A percentile compares a stretch with the other conserved stretches of the same genome.
Evolutionary conservation across 2,888 invertebrate genomes (phyloP).

Genomic region (Nephrocerus scutellatus): DNA sequence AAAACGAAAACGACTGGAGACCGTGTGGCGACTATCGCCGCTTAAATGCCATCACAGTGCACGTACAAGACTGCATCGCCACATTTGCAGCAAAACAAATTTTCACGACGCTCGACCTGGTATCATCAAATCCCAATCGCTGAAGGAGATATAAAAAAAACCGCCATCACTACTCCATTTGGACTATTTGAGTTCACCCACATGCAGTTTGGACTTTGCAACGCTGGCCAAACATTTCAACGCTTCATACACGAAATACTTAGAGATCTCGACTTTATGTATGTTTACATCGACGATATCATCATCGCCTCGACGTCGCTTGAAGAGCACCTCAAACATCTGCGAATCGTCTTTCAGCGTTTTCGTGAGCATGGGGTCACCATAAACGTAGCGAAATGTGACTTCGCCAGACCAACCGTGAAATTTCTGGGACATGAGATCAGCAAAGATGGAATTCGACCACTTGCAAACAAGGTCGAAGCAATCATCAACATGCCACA

Average conservation of each 20-base stretch:
- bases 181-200: conserved; percentile 17
- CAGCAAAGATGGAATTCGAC: conserved; percentile 10
- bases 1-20: conserved; percentile 27
- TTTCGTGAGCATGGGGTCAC: conserved; percentile 23
- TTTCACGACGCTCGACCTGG: conserved; percentile 18
- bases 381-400: conserved; percentile 23
- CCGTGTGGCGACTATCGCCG: conserved; percentile 37
- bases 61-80: no score
- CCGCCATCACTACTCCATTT: conserved; percentile 19
- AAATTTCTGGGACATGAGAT: conserved; percentile 20
- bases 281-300: conserved; percentile 31
- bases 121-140: conserved; percentile 21
- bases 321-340: conserved; percentile 23
- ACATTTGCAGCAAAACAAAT: no score
- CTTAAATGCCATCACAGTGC: no score
- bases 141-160: conserved; percentile 15
- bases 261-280: conserved; percentile 16
- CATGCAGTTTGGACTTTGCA: conserved; percentile 17
- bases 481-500: conserved; percentile 16
- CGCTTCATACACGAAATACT: conserved; percentile 16
- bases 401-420: conserved; percentile 14
- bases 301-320: conserved; percentile 23
- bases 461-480: conserved; percentile 15
- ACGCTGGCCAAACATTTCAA: conserved; percentile 20
- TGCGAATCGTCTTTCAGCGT: conserved; percentile 21